These are phyloP conservation scores for Lathamus discolor DNA, from an alignment of 2,113 vertebrate genomes.

Conservation along the genomic window DNA sequence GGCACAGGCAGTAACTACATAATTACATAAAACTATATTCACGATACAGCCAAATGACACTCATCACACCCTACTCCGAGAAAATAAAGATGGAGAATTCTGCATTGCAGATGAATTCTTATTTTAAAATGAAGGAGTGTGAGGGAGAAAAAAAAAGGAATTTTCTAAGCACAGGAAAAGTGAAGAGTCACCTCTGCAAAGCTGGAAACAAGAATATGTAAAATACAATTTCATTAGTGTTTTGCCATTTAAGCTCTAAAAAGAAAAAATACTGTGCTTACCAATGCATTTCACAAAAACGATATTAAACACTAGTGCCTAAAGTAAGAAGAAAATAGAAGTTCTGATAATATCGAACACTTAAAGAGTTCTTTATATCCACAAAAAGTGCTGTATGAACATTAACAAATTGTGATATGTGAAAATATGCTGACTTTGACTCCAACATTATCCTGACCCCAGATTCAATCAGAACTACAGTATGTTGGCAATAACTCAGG, in stretches of 20 bases:
- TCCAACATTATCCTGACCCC: conserved; percentile 10
- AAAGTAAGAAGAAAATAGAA: background rate
- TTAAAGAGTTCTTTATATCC: background rate
- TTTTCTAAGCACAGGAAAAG: background rate
- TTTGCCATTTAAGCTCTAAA: background rate
- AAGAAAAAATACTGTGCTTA: background rate
- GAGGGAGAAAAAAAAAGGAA: background rate
- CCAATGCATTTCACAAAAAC: background rate
- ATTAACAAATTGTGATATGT: conserved; percentile 11
- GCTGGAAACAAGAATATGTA: background rate
- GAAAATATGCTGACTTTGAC: conserved; percentile 43
- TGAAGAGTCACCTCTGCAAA: background rate
- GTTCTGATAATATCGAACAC: background rate
- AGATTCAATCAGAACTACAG: background rate
- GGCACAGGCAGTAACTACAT: background rate
- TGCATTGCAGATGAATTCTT: conserved; percentile 23
- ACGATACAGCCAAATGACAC: background rate
- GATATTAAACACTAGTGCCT: background rate
- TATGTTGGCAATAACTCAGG: background rate
- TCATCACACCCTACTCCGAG: background rate
- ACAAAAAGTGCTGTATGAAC: background rate
- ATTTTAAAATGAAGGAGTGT: conserved; percentile 4
- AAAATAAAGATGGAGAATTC: conserved; percentile 43
- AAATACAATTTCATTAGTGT: background rate
- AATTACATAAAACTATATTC: background rate